Base-by-base conservation (phyloP, 2,888 invertebrate species). In the Orthonychiurus folsomi region DNA sequence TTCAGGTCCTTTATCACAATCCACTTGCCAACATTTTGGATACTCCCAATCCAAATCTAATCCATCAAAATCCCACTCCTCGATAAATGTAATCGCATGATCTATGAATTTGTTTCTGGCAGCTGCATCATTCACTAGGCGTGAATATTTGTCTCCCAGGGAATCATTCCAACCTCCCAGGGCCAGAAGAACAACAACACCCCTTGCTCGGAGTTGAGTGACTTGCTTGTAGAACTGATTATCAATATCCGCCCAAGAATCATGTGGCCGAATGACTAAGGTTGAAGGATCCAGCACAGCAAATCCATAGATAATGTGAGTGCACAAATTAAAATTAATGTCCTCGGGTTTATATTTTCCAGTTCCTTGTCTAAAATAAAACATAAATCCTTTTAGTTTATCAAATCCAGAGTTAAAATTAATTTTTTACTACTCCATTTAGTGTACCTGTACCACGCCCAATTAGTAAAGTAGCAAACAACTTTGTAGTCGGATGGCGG, bases 141-240 rank as follows among this genome's bases (percentile, higher is more conserved):
- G 83, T 1, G 90, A 88, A 77, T 93, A 93, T 75, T 93, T 93
- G 76, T 89, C 88, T 2, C 90, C 91, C 0, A 88, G 59, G 0
- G 92, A 93, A 78, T 94, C 93, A 75, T 92, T 93, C 94, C 94
- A 94, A 0, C 94, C 95, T 3, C 95, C 95, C 63, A 95, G 84
- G 0, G 93, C 93, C 1, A 95, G 80, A 0, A 90, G 80, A 0
- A 91, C 88, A 76, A 89, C 91, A 18, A 89, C 81, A 0, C 87
- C 87, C 69, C 84, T 84, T 1, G 81, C 79, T 68, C 86, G 89
- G 27, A 86, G 80, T 0, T 84, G 84, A 0, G 86, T 85, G 2
- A 93, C 88, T 75, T 90, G 86, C 73, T 89, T 89, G 76, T 92
- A 93, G 77, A 92, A 92, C 78, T 87, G 88, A 76, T 93, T 93